Evolutionary conservation across 2,888 invertebrate genomes (phyloP).

Genomic region (Argyresthia goedartella): DNA sequence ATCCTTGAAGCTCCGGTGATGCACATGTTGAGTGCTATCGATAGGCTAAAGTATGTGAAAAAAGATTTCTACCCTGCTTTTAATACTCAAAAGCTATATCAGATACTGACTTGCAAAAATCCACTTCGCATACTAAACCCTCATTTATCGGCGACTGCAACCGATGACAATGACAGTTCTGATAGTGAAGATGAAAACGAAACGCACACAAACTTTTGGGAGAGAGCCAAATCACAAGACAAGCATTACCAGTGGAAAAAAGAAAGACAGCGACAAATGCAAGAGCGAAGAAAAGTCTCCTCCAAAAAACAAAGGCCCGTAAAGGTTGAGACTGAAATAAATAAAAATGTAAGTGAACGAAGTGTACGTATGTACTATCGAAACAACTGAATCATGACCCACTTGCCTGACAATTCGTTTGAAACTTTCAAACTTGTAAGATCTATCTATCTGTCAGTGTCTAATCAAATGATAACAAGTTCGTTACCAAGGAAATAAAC

Average conservation of each 20-base stretch:
- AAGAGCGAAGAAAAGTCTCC: conserved; percentile 36
- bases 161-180: conserved; percentile 31
- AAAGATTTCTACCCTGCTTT: conserved; percentile 75
- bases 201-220: conserved; percentile 43
- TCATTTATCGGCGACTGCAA: conserved; percentile 30
- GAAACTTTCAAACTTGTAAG: too few relatives aligned
- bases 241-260: conserved; percentile 64
- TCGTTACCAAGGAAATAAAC: too few relatives aligned
- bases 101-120: conserved; percentile 69
- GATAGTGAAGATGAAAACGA: conserved; percentile 48
- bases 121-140: conserved; percentile 61
- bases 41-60: conserved; percentile 74
- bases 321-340: conserved; percentile 59
- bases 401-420: too few relatives aligned
- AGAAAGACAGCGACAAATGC: conserved; percentile 45
- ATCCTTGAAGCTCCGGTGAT: conserved; percentile 80
- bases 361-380: neutral
- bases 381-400: too few relatives aligned
- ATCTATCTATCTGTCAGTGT: too few relatives aligned
- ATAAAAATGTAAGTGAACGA: conserved; percentile 58
- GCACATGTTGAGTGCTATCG: conserved; percentile 76
- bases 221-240: conserved; percentile 59
- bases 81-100: conserved; percentile 70
- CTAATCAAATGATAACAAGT: too few relatives aligned
- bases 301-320: conserved; percentile 35